Evolutionary conservation across 2,888 invertebrate species (phyloP).

Genomic region (Trichogramma dendrolimi): DNA sequence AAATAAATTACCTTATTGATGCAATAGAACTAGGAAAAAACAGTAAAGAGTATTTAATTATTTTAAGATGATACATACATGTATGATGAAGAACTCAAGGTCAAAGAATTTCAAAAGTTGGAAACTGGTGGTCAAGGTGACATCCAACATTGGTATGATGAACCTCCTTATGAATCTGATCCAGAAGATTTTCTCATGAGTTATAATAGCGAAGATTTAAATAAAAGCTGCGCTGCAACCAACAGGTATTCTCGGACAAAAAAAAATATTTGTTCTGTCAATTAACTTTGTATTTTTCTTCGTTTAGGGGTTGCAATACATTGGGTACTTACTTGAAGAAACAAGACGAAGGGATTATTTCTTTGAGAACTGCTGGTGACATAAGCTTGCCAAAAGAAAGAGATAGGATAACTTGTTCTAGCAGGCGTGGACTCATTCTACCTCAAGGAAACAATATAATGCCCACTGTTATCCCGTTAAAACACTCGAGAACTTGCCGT

Average conservation of each 20-base stretch:
- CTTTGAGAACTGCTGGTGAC: conserved; percentile 82
- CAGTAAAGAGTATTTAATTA: conserved; percentile 1
- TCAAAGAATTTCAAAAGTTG: conserved; percentile 54
- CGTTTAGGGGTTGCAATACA: conserved; percentile 62
- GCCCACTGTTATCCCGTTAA: conserved; percentile 79
- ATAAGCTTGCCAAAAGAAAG: conserved; percentile 74
- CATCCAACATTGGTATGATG: conserved; percentile 78
- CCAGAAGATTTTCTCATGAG: conserved; percentile 88
- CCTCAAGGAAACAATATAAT: conserved; percentile 82
- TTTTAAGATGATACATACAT: conserved; percentile 79
- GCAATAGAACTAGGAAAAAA: background rate
- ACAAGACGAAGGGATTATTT: conserved; percentile 72
- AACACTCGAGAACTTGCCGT: conserved; percentile 67
- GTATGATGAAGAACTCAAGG: conserved; percentile 75
- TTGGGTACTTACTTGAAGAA: conserved; percentile 71
- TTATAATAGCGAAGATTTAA: conserved; percentile 61
- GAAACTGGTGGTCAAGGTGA: conserved; percentile 60
- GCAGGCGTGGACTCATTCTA: conserved; percentile 77
- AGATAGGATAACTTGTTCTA: conserved; percentile 53
- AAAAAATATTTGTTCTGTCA: background rate
- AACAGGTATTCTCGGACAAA: background rate
- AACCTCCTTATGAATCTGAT: conserved; percentile 86
- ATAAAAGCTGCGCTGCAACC: background rate
- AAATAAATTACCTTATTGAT: background rate
- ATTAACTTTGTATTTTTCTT: too few relatives aligned